These are phyloP conservation scores for Himalopsyche japonica DNA, from an alignment of 2,888 invertebrate species.

Conservation along the genomic window DNA sequence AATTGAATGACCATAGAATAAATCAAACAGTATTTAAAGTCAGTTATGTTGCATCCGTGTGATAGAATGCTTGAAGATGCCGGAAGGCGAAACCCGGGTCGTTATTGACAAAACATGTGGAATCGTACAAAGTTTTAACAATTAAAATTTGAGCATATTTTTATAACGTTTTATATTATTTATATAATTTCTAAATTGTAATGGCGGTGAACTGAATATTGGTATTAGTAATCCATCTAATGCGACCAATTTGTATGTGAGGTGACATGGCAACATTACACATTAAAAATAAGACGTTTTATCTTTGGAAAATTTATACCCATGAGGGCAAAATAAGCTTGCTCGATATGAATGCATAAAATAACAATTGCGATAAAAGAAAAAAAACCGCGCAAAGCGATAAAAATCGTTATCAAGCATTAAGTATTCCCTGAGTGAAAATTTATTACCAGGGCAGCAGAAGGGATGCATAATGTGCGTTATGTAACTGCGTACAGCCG, in stretches of 20 bases:
- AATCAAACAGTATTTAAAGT: too few relatives aligned
- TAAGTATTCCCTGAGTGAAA: slow-evolving; percentile 7
- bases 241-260: not conserved
- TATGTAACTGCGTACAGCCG: not conserved
- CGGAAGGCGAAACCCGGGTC: too few relatives aligned
- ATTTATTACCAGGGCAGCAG: not conserved
- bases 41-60: too few relatives aligned
- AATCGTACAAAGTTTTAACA: too few relatives aligned
- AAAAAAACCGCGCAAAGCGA: not conserved
- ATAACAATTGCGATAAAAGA: not conserved
- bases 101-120: too few relatives aligned
- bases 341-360: not conserved
- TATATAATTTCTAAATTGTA: too few relatives aligned
- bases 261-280: not conserved
- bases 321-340: not conserved
- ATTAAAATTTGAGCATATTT: too few relatives aligned
- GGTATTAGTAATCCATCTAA: too few relatives aligned
- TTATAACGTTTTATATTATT: too few relatives aligned
- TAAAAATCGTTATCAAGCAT: not conserved
- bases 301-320: not conserved
- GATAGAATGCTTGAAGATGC: too few relatives aligned
- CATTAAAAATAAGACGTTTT: not conserved
- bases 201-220: too few relatives aligned
- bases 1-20: too few relatives aligned
- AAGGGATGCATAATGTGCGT: not conserved